These are phyloP conservation scores for Ornithoptera alexandrae DNA, from an alignment of 2,888 invertebrate genomes.

Conservation along the genomic window DNA sequence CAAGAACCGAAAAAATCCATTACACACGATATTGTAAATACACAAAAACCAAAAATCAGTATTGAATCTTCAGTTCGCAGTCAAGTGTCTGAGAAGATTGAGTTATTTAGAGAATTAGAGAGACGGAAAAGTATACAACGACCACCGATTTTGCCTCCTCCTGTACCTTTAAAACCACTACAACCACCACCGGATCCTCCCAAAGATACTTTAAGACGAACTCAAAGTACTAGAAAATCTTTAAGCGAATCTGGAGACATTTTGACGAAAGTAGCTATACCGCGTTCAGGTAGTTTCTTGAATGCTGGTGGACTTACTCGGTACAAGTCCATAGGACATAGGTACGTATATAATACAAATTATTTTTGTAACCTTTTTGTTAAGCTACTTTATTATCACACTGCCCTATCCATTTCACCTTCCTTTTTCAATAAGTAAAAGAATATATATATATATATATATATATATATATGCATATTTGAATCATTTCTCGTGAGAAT, in stretches of 20 bases:
- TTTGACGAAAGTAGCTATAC: constrained; percentile 91
- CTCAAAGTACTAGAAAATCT: constrained; percentile 72
- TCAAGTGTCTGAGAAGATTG: constrained; percentile 77
- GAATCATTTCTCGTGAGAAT: no score
- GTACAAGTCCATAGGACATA: constrained; percentile 85
- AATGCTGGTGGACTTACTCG: constrained; percentile 88
- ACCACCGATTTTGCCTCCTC: constrained; percentile 73
- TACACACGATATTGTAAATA: constrained; percentile 43
- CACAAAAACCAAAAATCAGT: constrained; percentile 51
- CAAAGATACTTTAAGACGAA: constrained; percentile 67
- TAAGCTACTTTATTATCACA: background rate
- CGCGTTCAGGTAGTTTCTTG: constrained; percentile 91
- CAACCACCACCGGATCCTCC: constrained; percentile 51
- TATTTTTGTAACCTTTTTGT: background rate
- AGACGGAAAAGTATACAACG: constrained; percentile 70
- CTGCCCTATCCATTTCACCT: no score
- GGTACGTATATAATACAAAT: constrained; percentile 63
- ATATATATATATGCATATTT: no score
- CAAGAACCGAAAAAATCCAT: constrained; percentile 75
- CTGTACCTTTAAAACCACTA: constrained; percentile 67
- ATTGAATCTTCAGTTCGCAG: constrained; percentile 71
- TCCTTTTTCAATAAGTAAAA: no score
- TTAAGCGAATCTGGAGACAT: constrained; percentile 86
- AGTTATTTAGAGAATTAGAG: constrained; percentile 72
- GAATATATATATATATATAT: no score